Conservation (phyloP, 2,113 vertebrate species). For the Ia io region DNA sequence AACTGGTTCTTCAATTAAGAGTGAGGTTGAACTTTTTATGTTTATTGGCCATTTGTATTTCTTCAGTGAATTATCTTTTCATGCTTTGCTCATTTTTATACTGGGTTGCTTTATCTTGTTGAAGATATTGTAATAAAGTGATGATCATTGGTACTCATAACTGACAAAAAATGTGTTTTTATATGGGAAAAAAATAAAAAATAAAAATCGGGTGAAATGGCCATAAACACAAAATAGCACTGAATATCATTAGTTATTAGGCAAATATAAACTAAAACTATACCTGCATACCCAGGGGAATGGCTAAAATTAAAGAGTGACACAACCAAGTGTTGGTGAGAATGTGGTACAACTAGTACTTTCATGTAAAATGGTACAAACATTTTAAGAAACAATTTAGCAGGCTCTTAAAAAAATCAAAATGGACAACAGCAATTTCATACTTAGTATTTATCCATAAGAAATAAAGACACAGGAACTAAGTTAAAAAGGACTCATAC, state of each 20-base stretch:
- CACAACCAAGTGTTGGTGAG: neutral
- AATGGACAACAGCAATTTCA: neutral
- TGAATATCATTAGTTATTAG: neutral
- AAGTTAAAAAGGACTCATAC: neutral
- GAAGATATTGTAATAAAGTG: too few relatives aligned
- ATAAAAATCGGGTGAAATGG: neutral
- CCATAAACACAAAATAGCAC: neutral
- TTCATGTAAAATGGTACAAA: neutral
- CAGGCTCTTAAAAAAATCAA: neutral
- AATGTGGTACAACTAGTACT: neutral
- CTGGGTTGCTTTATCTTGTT: too few relatives aligned
- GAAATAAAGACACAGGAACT: neutral
- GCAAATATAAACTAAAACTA: constrained; percentile 3
- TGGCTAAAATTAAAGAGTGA: neutral
- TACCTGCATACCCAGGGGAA: neutral
- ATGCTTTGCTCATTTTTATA: too few relatives aligned
- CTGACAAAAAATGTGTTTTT: too few relatives aligned
- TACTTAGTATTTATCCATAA: neutral
- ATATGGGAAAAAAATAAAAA: too few relatives aligned
- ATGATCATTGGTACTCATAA: too few relatives aligned
- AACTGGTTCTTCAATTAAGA: neutral
- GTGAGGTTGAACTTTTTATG: too few relatives aligned
- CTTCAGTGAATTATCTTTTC: too few relatives aligned
- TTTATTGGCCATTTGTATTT: too few relatives aligned
- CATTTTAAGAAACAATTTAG: neutral